Percentiles rank a stretch among this genome's conserved stretches.
Evolutionary conservation across 2,113 vertebrate species (phyloP).

Genomic region (Typhlomys cinereus): DNA sequence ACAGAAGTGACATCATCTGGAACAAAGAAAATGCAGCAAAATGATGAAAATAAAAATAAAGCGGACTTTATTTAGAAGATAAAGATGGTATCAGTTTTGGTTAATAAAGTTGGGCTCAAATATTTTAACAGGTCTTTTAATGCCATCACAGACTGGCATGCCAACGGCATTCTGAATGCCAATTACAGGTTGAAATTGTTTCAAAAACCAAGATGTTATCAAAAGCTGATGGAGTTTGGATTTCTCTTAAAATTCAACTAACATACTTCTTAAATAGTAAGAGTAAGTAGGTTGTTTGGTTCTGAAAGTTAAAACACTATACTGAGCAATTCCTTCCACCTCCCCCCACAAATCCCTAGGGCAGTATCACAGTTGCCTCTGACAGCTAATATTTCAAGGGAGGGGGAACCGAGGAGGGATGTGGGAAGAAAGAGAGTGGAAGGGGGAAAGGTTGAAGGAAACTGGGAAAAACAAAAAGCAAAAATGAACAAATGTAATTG

Average conservation of each 20-base stretch:
- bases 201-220: slow-evolving; percentile 66
- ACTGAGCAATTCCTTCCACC: slow-evolving; percentile 56
- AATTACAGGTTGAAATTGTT: slow-evolving; percentile 62
- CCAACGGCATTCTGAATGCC: slow-evolving; percentile 66
- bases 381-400: slow-evolving; percentile 55
- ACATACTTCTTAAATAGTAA: slow-evolving; percentile 67
- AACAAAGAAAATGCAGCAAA: slow-evolving; percentile 62
- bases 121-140: slow-evolving; percentile 67
- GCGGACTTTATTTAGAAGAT: slow-evolving; percentile 78
- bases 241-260: slow-evolving; percentile 56
- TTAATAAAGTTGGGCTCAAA: slow-evolving; percentile 68
- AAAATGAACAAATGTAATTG: slow-evolving; percentile 52
- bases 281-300: slow-evolving; percentile 67
- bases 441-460: no score
- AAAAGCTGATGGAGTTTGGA: slow-evolving; percentile 67
- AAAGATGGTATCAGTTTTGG: slow-evolving; percentile 77
- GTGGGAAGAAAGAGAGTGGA: no score
- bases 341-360: slow-evolving; percentile 57
- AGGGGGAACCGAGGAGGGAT: not conserved
- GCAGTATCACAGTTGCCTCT: slow-evolving; percentile 57
- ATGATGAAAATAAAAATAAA: slow-evolving; percentile 81
- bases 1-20: slow-evolving; percentile 56
- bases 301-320: slow-evolving; percentile 69
- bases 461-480: slow-evolving; percentile 38
- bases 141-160: slow-evolving; percentile 76